Evolutionary conservation across 1,140 invertebrate genomes (phyloP), one percentile per base, ranked within the genome.

Genomic region (Ptiloglossa arizonensis): DNA sequence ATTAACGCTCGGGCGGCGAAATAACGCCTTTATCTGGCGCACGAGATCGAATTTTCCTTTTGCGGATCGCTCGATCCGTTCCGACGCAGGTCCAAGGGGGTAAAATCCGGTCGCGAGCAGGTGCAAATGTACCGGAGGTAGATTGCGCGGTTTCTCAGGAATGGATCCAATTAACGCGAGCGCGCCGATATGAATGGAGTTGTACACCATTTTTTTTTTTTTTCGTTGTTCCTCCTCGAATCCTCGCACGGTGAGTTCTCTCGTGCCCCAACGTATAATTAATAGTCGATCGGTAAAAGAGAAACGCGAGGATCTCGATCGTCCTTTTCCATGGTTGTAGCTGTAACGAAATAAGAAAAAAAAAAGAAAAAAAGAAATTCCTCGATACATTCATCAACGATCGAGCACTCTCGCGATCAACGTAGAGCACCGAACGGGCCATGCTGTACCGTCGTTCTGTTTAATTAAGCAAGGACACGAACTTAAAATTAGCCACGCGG

Each of bases 391-490:
- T 11, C 32, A 38, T 60, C 24, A 56, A 29, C 29, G 17, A 5
- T 4, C 17, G 17, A 4, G 1, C 29, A 56, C 63, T 74, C 24
- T 56, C 72, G 32, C 62, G n/a, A n/a, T n/a, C n/a, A n/a, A n/a
- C n/a, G n/a, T n/a, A n/a, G n/a, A n/a, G n/a, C n/a, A n/a, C n/a
- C n/a, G n/a, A n/a, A n/a, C n/a, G n/a, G n/a, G n/a, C n/a, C n/a
- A n/a, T n/a, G 56, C 56, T 29, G 5, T 11, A 13, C 29, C 38
- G 5, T 32, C 2, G 57, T 13, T 46, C 32, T 48, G 29, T 41
- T 24, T 46, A 77, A 77, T 70, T 71, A 60, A 60, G 48, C 67
- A 54, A 77, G 74, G 67, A 62, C 73, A 60, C 66, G 52, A 69
- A 6, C 19, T 59, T 59, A 76, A 76, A 76, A 76, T 70, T 76